Conservation (phyloP, 2,113 vertebrate genomes). For the Bolborhynchus lineola region DNA sequence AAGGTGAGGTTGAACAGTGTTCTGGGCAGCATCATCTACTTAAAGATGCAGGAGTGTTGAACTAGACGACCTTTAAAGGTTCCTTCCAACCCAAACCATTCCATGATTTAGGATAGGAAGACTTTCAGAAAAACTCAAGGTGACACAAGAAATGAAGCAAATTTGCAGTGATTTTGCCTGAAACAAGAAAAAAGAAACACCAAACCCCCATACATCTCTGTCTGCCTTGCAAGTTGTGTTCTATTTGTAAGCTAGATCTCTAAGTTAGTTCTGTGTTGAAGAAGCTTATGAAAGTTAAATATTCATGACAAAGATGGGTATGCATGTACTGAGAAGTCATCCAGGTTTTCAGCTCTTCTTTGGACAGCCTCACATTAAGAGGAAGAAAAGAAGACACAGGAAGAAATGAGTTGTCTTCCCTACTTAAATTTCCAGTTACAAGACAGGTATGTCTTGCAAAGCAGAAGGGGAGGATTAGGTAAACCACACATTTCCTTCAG, state of each 20-base stretch:
- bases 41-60: not conserved
- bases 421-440: not conserved
- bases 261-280: not conserved
- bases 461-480: not conserved
- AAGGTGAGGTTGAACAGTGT: rapidly evolving
- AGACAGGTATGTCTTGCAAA: not conserved
- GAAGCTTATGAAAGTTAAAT: not conserved
- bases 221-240: not conserved
- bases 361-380: not conserved
- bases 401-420: not conserved
- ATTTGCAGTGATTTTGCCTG: not conserved
- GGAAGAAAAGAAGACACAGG: not conserved
- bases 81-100: not conserved
- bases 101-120: not conserved
- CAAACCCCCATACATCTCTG: not conserved
- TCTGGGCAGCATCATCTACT: not conserved
- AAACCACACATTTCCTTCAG: not conserved
- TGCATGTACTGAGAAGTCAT: not conserved
- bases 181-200: not conserved
- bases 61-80: not conserved
- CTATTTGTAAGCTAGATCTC: not conserved
- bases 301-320: not conserved
- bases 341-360: not conserved
- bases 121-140: not conserved
- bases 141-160: not conserved